phyloP scores from a whole-genome alignment of 92 coral and sea anemone species.

The Galaxea fascicularis region DNA sequence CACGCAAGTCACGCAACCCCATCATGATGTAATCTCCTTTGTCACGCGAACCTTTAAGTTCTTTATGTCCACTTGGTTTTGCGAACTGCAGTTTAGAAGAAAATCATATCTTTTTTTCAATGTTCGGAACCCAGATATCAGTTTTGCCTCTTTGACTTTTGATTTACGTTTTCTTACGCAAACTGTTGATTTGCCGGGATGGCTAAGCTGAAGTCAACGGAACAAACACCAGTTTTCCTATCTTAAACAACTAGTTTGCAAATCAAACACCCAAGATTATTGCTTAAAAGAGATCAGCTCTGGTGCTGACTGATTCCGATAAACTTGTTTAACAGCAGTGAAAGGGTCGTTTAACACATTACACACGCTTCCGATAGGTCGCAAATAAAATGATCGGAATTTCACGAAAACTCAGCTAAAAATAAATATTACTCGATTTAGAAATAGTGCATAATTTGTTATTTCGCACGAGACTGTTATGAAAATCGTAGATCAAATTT shows the following conservation, averaged over 20 bases:
- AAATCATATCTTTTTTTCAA: neutral
- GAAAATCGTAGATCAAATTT: neutral
- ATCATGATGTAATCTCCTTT: neutral
- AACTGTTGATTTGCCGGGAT: too few species aligned
- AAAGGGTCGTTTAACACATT: neutral
- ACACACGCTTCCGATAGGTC: neutral
- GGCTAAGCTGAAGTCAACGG: too few species aligned
- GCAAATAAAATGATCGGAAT: constrained; percentile 17
- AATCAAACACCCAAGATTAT: too few species aligned
- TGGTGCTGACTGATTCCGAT: neutral
- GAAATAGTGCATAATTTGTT: neutral
- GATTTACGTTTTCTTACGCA: too few species aligned
- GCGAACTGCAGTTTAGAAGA: neutral
- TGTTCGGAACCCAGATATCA: neutral
- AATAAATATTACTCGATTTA: constrained; percentile 11
- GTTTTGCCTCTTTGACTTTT: too few species aligned
- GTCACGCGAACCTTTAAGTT: constrained; percentile 2
- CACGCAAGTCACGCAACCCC: constrained; percentile 22
- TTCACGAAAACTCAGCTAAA: constrained; percentile 23
- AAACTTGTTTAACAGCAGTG: neutral
- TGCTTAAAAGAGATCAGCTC: neutral
- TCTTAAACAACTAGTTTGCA: too few species aligned
- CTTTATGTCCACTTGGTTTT: neutral
- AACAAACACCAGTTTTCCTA: too few species aligned
- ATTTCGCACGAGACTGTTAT: neutral